Evolutionary conservation across 1,140 invertebrate genomes (phyloP).

Genomic region (Drosophila takahashii): DNA sequence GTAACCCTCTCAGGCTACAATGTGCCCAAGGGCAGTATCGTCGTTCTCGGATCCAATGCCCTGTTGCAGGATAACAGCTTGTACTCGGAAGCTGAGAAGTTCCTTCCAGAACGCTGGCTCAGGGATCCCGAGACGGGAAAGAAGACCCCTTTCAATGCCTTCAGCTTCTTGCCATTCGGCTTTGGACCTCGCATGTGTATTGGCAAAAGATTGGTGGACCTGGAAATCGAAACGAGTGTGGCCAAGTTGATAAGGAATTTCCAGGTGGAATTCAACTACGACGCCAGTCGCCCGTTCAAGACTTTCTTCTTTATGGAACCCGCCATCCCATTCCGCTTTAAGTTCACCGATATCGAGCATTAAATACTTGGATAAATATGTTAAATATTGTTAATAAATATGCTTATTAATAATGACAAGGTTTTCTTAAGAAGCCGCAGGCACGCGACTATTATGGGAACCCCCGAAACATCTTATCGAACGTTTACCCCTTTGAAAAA

Average conservation of each 20-base stretch:
- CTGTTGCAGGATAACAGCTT: constrained; percentile 76
- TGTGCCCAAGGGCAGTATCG: constrained; percentile 90
- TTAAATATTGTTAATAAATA: no score
- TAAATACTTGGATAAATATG: not conserved
- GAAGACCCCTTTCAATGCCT: constrained; percentile 35
- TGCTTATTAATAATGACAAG: no score
- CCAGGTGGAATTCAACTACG: constrained; percentile 85
- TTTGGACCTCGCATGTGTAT: constrained; percentile 87
- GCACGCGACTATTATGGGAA: no score
- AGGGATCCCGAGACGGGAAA: constrained; percentile 79
- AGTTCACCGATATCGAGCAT: constrained; percentile 50
- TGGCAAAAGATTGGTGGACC: constrained; percentile 88
- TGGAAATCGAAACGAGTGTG: constrained; percentile 88
- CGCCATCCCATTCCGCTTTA: constrained; percentile 60
- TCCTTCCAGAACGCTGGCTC: constrained; percentile 92
- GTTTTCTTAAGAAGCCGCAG: no score
- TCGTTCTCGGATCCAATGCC: constrained; percentile 30
- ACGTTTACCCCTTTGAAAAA: no score
- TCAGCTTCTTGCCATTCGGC: constrained; percentile 85
- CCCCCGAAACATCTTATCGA: no score
- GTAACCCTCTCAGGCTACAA: constrained; percentile 91
- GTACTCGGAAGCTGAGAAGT: constrained; percentile 88
- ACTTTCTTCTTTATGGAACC: constrained; percentile 40
- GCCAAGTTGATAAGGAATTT: constrained; percentile 87
- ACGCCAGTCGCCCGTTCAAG: constrained; percentile 49